Base-by-base conservation (phyloP, 2,113 vertebrate species). In the Ameiurus melas region DNA sequence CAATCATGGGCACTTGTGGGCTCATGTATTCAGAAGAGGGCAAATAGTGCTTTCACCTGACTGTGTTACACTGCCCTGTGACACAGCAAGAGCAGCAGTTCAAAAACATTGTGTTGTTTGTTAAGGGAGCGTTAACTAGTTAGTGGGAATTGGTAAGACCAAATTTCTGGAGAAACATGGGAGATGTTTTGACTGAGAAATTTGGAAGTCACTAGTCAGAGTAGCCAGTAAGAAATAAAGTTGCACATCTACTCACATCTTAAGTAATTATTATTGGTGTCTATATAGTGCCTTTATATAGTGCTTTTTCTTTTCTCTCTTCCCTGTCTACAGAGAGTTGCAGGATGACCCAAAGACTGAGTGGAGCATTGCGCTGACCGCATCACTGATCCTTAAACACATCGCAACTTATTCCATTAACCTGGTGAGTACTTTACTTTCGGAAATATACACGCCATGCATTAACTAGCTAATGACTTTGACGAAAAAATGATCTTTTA, bases 261-360 rank as follows among this genome's bases (percentile, higher is more conserved):
- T 79, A 16, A n/a, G 77, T 53, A 7, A n/a, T 27, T 53, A 77
- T 47, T 77, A 57, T 5, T 57, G 17, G 17, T 33, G 51, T 33
- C n/a, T n/a, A n/a, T n/a, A n/a, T n/a, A 33, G 5, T 39, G 19
- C 43, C 27, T 81, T 81, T 64, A 25, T 64, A 25, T 30, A 75
- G 58, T 85, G 7, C 6, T 17, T 53, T 47, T 55, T 77, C 27
- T 10, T 78, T 89, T 47, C 22, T 8, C 90, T 85, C 87, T 87
- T 93, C 87, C 93, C 4, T 25, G 92, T 94, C n/a, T 93, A 27
- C 92, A 99, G 98, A 90, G 94, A 96, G 47, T 96, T 99, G 91
- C 97, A 96, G 0, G 98, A 99, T 84, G 91, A 97, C 90, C 98
- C 98, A 4, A 90, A 89, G 55, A 94, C 94, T 9, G 93, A 96